phyloP scores from a whole-genome alignment of 2,797 vertebrate genomes.

The Cryptoprocta ferox region DNA sequence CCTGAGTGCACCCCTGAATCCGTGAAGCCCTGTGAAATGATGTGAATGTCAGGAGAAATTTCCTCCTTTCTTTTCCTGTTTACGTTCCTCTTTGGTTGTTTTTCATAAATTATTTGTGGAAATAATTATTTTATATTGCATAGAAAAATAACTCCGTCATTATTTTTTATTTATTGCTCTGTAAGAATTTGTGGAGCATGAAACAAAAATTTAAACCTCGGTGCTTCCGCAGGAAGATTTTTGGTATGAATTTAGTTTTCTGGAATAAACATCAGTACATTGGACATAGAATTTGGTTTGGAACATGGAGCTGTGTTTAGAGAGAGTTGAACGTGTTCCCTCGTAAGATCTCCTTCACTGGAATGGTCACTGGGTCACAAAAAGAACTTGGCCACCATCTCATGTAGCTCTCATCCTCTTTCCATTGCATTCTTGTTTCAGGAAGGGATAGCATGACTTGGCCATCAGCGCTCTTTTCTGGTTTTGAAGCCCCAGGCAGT shows the following conservation, averaged over 20 bases:
- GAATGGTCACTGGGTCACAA: not conserved
- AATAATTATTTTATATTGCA: not conserved
- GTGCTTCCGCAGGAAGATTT: not conserved
- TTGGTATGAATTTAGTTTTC: not conserved
- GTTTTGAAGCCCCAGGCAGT: not conserved
- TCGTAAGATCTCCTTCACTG: not conserved
- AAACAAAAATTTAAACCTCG: not conserved
- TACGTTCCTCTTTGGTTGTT: not conserved
- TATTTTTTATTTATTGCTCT: constrained; percentile 27
- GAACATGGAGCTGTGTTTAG: not conserved
- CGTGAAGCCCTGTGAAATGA: not conserved
- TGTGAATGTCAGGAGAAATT: not conserved
- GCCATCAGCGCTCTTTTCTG: not conserved
- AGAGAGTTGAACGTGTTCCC: not conserved
- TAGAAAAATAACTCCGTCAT: not conserved
- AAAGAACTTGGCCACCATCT: not conserved
- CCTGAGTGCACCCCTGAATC: not conserved
- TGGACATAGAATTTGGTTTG: not conserved
- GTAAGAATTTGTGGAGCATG: not conserved
- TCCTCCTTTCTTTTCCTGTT: not conserved
- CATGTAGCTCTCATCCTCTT: not conserved
- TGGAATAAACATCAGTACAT: not conserved
- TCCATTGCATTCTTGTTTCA: not conserved
- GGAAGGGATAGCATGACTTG: not conserved
- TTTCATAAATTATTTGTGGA: not conserved